Conservation (phyloP, 2,113 vertebrate genomes). For the Emydura subglobosa region DNA sequence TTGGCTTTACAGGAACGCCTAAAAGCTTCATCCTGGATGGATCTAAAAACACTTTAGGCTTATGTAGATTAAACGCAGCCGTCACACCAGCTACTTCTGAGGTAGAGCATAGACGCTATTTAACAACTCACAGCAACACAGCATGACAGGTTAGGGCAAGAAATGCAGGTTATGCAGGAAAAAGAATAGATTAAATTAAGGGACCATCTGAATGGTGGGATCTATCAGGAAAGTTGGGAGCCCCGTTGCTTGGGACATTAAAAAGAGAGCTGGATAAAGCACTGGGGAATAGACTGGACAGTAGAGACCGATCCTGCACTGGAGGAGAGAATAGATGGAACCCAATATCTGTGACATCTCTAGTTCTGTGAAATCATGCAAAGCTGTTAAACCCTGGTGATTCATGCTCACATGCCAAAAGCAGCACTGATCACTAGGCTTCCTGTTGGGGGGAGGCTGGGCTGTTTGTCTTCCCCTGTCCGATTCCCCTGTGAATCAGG, state of each 20-base stretch:
- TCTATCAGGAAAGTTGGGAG: neutral
- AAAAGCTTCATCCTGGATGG: neutral
- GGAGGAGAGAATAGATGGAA: neutral
- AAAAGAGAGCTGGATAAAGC: neutral
- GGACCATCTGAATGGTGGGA: too few species aligned
- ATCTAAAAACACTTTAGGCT: neutral
- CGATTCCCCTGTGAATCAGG: neutral
- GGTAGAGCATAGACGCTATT: neutral
- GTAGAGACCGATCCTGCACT: neutral
- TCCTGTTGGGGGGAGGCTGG: too few species aligned
- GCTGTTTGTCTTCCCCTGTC: neutral
- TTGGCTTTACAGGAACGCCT: neutral
- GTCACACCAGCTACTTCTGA: neutral
- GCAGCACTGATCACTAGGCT: too few species aligned
- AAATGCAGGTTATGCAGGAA: too few species aligned
- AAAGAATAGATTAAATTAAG: too few species aligned
- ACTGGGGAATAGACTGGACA: neutral
- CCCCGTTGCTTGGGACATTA: neutral
- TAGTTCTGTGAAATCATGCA: neutral
- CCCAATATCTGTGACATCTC: neutral
- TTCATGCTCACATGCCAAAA: neutral
- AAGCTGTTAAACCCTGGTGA: neutral
- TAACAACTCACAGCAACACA: too few species aligned
- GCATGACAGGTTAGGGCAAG: neutral
- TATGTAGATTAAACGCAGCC: neutral